Conservation (phyloP, 2,113 vertebrate genomes). For the Carollia perspicillata region DNA sequence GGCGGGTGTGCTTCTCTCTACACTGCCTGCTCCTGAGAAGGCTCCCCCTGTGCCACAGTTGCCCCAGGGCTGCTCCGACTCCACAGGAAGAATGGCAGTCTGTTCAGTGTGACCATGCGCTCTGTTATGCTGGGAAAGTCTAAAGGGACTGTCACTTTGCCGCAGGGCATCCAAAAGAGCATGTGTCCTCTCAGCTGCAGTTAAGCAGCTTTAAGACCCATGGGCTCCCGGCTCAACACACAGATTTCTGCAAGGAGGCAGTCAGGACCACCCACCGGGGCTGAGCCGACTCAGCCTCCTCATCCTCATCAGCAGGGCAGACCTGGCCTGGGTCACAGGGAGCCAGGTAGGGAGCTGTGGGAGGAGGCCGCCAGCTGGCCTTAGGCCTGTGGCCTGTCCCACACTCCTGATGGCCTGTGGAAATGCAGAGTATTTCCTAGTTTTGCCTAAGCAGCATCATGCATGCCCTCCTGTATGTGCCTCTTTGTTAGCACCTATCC, state of each 20-base stretch:
- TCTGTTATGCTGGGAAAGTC: background rate
- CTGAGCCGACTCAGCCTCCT: background rate
- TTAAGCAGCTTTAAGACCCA: constrained; percentile 31
- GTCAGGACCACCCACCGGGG: background rate
- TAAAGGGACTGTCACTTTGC: background rate
- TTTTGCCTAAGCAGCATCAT: background rate
- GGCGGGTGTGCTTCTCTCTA: background rate
- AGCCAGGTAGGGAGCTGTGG: background rate
- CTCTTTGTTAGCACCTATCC: background rate
- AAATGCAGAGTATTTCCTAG: background rate
- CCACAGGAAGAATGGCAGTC: background rate
- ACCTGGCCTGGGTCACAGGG: background rate
- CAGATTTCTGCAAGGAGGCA: background rate
- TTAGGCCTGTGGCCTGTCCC: background rate
- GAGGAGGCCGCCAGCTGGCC: background rate
- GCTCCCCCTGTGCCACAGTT: background rate
- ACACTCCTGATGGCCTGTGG: background rate
- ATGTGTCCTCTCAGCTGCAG: background rate
- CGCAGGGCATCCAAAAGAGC: background rate
- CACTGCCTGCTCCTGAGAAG: background rate
- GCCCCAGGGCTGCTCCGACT: background rate
- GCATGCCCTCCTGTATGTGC: background rate
- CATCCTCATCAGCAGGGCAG: background rate
- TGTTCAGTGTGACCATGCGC: background rate
- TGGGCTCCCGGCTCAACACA: background rate